A percentile compares a stretch with the other conserved stretches of the same genome.
phyloP scores from a whole-genome alignment of 2,888 invertebrate genomes.

The Drosophila eohydei region DNA sequence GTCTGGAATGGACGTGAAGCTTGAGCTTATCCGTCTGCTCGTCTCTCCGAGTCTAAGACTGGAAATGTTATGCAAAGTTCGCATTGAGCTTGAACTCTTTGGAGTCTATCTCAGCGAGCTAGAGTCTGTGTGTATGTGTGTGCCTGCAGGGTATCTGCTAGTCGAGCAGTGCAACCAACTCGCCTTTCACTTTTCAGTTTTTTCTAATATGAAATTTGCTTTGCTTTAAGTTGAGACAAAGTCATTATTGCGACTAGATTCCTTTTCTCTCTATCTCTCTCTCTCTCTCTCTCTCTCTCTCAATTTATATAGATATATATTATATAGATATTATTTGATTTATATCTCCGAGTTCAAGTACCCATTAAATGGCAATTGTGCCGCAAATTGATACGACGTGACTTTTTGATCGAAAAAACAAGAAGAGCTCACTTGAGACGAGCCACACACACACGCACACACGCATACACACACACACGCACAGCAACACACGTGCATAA shows the following conservation, averaged over 20 bases:
- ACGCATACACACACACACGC: constrained; percentile 13
- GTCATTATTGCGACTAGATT: too few relatives aligned
- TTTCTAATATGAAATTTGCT: neutral
- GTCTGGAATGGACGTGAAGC: too few relatives aligned
- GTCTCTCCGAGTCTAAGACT: too few relatives aligned
- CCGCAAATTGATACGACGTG: constrained; percentile 81
- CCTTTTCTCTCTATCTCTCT: neutral
- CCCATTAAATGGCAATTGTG: constrained; percentile 81
- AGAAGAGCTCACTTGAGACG: constrained; percentile 71
- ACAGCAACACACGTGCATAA: constrained; percentile 52
- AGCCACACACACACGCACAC: constrained; percentile 24
- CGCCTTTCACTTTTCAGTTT: neutral
- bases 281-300: too few relatives aligned
- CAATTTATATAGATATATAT: neutral
- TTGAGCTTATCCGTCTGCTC: too few relatives aligned
- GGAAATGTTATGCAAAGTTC: too few relatives aligned
- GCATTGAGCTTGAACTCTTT: neutral
- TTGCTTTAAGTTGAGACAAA: neutral
- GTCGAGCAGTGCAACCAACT: neutral
- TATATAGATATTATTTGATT: neutral
- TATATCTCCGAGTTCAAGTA: constrained; percentile 64
- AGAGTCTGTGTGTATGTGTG: neutral
- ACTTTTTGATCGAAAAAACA: constrained; percentile 71
- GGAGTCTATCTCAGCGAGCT: neutral
- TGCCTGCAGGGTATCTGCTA: neutral